These are phyloP conservation scores for Psittacula derbiana DNA, from an alignment of 2,797 vertebrate genomes.

Conservation along the genomic window DNA sequence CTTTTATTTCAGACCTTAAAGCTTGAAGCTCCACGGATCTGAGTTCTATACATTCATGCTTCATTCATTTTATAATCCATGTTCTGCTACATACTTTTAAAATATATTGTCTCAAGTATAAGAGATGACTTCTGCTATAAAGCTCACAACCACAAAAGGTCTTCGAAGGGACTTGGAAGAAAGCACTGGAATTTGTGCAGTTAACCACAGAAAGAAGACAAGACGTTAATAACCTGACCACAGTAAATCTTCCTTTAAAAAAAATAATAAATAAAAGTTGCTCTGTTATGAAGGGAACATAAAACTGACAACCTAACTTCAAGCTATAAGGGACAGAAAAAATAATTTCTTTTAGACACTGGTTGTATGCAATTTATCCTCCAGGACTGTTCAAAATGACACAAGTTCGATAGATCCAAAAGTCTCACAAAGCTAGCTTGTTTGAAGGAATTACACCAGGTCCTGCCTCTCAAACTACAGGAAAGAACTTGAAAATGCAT, in stretches of 20 bases:
- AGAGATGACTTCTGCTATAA: background rate
- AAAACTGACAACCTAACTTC: background rate
- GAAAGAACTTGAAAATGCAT: background rate
- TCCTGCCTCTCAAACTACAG: background rate
- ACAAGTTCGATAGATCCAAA: background rate
- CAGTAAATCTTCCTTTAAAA: background rate
- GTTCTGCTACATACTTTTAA: background rate
- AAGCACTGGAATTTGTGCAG: background rate
- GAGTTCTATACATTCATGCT: background rate
- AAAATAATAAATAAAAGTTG: background rate
- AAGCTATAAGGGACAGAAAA: rapidly evolving
- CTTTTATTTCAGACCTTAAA: background rate
- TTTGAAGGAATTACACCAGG: background rate
- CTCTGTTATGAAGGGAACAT: background rate
- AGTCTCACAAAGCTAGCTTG: background rate
- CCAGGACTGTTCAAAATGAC: background rate
- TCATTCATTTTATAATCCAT: background rate
- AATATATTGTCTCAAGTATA: background rate
- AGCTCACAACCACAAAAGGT: background rate
- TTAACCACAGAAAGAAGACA: background rate
- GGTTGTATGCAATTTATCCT: background rate
- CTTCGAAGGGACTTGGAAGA: background rate
- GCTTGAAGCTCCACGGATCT: background rate
- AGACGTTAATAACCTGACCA: background rate
- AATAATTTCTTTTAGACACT: background rate